Percentiles rank a stretch among this genome's conserved stretches.
Conservation (phyloP, 2,888 invertebrate species). For the Helleia helle region DNA sequence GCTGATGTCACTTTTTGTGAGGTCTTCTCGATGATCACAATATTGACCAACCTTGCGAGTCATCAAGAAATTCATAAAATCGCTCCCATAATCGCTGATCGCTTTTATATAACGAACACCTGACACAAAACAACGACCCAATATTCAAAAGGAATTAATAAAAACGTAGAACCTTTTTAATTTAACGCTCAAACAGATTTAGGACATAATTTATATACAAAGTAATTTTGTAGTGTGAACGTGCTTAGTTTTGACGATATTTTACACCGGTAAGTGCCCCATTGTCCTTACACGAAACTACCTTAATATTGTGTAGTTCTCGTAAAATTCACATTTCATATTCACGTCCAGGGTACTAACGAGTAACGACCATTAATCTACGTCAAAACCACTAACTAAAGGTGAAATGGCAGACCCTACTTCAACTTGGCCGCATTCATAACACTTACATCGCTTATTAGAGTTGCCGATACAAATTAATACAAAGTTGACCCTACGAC, state of each 20-base stretch:
- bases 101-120: no score
- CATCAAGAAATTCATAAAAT: no score
- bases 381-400: constrained; percentile 30
- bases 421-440: background rate
- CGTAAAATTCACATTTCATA: constrained; percentile 29
- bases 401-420: background rate
- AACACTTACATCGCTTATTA: background rate
- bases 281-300: constrained; percentile 6
- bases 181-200: background rate
- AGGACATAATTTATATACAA: constrained; percentile 1
- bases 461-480: background rate
- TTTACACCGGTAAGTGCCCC: background rate
- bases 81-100: no score
- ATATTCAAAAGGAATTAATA: no score
- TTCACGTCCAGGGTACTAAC: constrained; percentile 30
- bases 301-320: constrained; percentile 16
- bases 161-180: background rate
- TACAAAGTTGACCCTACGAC: background rate
- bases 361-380: constrained; percentile 45
- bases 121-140: no score
- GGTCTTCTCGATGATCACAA: no score
- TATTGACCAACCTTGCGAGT: no score
- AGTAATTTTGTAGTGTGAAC: background rate
- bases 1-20: no score
- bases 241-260: constrained; percentile 6